These are phyloP conservation scores for Erebia ligea DNA, from an alignment of 2,888 invertebrate species.

Conservation along the genomic window DNA sequence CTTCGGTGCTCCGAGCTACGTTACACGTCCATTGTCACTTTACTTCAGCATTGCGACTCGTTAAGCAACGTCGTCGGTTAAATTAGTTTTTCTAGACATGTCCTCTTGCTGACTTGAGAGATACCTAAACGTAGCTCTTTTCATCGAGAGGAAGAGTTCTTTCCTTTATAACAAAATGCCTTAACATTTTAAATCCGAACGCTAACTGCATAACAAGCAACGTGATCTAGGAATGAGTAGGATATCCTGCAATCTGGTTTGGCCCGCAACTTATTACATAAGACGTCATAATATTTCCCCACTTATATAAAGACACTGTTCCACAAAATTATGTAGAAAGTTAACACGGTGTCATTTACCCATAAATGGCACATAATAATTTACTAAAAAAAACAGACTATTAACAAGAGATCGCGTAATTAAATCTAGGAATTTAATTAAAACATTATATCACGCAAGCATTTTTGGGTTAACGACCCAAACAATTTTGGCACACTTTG, in stretches of 20 bases:
- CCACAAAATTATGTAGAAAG: not conserved
- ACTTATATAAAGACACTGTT: conserved; percentile 5
- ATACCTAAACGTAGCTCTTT: no score
- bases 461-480: conserved; percentile 38
- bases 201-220: not conserved
- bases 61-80: not conserved
- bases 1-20: not conserved
- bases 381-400: conserved; percentile 26
- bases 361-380: not conserved
- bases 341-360: not conserved
- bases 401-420: conserved; percentile 33
- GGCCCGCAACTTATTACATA: not conserved
- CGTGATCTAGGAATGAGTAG: not conserved
- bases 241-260: not conserved
- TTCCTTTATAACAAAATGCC: not conserved
- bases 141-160: no score
- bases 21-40: not conserved
- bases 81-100: not conserved
- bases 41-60: not conserved
- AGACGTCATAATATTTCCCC: not conserved
- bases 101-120: no score
- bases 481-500: conserved; percentile 41
- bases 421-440: conserved; percentile 42
- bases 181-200: no score
- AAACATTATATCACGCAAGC: conserved; percentile 36